Base-by-base conservation (phyloP, 2,888 invertebrate genomes). In the Conistra vaccinii region DNA sequence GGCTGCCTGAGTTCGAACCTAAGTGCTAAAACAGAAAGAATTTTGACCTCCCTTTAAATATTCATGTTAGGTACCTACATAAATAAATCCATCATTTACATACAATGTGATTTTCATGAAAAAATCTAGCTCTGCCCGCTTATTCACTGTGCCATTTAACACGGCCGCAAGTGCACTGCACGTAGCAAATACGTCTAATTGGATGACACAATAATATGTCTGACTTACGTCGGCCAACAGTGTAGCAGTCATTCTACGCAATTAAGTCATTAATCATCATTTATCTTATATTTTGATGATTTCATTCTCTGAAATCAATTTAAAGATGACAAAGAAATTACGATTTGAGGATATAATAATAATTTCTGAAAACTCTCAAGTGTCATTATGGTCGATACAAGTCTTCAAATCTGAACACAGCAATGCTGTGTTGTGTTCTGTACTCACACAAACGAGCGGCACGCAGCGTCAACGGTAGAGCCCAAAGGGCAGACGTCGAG, bases 171-270 rank as follows among this genome's bases (percentile, higher is more conserved):
- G 57, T 81, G 69, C 55, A 78, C 67, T 20, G 57, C 51, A 45
- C 57, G 72, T 55, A 73, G 29, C 65, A 63, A 71, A 82, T 51
- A 26, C 55, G 4, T 61, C 14, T 79, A 83, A 79, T 79, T 79
- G 74, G 69, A 79, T 83, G 81, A 83, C 79, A 83, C 83, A 74
- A 74, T 78, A 57, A 39, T 51, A 66, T 39, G 79, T 69, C 70
- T 58, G 53, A 82, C 69, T 78, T 62, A 69, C 51, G 63, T 45
- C 60, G 69, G n/a, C 55, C 39, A 32, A 26, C 51, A 55, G 66
- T 61, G 61, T 67, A 78, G 39, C 20, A 23, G 35, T 58, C 76
- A 62, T 69, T 67, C 61, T 71, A 42, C 35, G 6, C 73, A 63
- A 80, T 73, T 76, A 69, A 68, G 76, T 73, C 57, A 60, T 74